phyloP scores from a whole-genome alignment of 2,113 vertebrate genomes.

The Gambusia holbrooki region DNA sequence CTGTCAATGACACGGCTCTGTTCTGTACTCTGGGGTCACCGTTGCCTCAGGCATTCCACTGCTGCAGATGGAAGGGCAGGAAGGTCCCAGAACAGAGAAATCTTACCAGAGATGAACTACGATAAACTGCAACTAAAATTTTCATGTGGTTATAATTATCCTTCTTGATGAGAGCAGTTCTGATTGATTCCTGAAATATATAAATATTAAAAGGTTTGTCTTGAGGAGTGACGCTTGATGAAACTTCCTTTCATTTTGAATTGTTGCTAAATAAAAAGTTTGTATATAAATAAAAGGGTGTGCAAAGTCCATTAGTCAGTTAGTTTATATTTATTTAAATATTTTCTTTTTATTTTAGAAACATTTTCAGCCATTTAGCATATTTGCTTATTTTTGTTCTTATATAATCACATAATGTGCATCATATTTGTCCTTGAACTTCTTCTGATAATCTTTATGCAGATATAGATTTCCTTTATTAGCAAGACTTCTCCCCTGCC shows the following conservation, averaged over 20 bases:
- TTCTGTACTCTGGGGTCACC: conserved; percentile 1
- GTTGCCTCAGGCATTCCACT: conserved; percentile 3
- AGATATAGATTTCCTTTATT: too few relatives aligned
- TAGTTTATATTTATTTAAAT: neutral
- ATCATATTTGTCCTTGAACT: too few relatives aligned
- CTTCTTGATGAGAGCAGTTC: neutral
- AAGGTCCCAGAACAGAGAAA: conserved; percentile 7
- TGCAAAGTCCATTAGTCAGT: neutral
- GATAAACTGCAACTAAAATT: neutral
- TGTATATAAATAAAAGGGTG: neutral
- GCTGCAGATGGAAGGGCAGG: neutral
- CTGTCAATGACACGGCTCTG: neutral
- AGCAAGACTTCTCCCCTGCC: too few relatives aligned
- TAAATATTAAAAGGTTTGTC: neutral
- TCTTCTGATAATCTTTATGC: too few relatives aligned
- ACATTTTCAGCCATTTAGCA: neutral
- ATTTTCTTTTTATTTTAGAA: neutral
- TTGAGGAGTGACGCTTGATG: neutral
- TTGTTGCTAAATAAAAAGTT: neutral
- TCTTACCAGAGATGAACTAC: neutral
- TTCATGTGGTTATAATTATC: neutral
- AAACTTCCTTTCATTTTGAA: neutral
- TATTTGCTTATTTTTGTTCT: neutral
- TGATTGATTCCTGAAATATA: neutral
- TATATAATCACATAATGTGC: too few relatives aligned